These are phyloP conservation scores for Coregonus clupeaformis DNA, from an alignment of 2,113 vertebrate genomes.

Conservation along the genomic window DNA sequence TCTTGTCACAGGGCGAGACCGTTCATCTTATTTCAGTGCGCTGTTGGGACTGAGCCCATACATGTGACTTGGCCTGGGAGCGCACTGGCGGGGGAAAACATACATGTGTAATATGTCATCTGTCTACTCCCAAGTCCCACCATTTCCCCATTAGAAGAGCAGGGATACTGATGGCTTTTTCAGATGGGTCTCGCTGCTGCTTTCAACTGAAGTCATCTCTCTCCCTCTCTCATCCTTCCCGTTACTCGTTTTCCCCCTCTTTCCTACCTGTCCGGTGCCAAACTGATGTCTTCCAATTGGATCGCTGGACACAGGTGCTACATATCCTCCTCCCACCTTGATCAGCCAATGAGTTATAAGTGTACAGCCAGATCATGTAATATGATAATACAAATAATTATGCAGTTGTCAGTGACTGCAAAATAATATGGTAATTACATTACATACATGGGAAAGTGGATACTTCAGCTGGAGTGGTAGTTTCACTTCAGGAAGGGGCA, in stretches of 20 bases:
- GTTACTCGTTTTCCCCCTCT: background rate
- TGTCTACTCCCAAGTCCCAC: constrained; percentile 49
- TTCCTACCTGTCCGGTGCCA: background rate
- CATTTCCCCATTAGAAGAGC: constrained; percentile 34
- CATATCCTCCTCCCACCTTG: background rate
- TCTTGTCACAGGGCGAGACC: background rate
- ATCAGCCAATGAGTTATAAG: background rate
- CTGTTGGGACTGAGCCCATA: constrained; percentile 1
- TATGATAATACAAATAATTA: too few species aligned
- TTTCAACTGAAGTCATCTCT: constrained; percentile 27
- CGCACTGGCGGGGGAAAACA: constrained; percentile 45
- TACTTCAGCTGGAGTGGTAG: background rate
- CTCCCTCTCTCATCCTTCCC: background rate
- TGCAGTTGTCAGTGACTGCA: background rate
- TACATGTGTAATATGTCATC: constrained; percentile 58
- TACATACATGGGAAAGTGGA: background rate
- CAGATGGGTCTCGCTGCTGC: constrained; percentile 53
- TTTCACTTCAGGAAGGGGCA: too few species aligned
- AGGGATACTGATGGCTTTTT: constrained; percentile 61
- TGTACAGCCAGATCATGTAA: background rate
- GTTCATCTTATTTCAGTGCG: constrained; percentile 4
- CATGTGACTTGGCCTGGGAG: constrained; percentile 32
- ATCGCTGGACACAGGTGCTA: background rate
- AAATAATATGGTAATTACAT: background rate
- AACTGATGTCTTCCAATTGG: background rate